Percentiles rank a stretch among this genome's conserved stretches.
phyloP scores from a whole-genome alignment of 2,888 invertebrate genomes.

The Drosophila leonis region DNA sequence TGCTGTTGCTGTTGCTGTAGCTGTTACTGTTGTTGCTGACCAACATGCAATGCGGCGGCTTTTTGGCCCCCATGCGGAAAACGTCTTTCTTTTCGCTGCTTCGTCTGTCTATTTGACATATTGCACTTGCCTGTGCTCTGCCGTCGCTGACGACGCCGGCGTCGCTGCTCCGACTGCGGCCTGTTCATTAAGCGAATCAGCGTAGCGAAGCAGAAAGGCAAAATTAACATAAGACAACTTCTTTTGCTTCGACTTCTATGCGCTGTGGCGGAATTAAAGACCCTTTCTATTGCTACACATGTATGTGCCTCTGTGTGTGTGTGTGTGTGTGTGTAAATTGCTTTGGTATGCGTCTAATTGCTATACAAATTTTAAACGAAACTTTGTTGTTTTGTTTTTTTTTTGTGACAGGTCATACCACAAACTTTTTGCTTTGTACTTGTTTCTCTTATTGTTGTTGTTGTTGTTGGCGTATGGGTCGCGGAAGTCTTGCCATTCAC shows the following conservation, averaged over 20 bases:
- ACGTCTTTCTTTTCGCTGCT: conserved; percentile 35
- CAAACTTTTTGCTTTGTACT: conserved; percentile 19
- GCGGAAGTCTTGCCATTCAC: conserved; percentile 49
- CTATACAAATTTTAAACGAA: conserved; percentile 71
- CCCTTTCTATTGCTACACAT: conserved; percentile 61
- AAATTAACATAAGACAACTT: conserved; percentile 81
- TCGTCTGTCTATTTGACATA: conserved; percentile 73
- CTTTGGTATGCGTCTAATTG: conserved; percentile 74
- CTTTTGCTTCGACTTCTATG: conserved; percentile 64
- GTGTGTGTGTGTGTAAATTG: conserved; percentile 53
- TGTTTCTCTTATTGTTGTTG: conserved; percentile 23
- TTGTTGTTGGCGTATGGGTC: conserved; percentile 28
- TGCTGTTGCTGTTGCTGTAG: conserved; percentile 15
- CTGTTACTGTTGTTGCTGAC: conserved; percentile 42
- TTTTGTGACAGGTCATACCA: conserved; percentile 66
- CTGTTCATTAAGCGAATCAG: conserved; percentile 80
- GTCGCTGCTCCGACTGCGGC: conserved; percentile 15
- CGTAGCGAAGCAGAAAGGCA: conserved; percentile 78
- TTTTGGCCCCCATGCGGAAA: conserved; percentile 60
- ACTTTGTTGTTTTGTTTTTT: conserved; percentile 32
- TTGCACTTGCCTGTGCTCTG: conserved; percentile 62
- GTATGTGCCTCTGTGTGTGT: not conserved
- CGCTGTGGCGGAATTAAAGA: conserved; percentile 77
- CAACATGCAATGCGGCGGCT: conserved; percentile 56
- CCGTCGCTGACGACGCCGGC: conserved; percentile 25